phyloP scores from a whole-genome alignment of 2,888 invertebrate species.

The Digitonthophagus gazella region DNA sequence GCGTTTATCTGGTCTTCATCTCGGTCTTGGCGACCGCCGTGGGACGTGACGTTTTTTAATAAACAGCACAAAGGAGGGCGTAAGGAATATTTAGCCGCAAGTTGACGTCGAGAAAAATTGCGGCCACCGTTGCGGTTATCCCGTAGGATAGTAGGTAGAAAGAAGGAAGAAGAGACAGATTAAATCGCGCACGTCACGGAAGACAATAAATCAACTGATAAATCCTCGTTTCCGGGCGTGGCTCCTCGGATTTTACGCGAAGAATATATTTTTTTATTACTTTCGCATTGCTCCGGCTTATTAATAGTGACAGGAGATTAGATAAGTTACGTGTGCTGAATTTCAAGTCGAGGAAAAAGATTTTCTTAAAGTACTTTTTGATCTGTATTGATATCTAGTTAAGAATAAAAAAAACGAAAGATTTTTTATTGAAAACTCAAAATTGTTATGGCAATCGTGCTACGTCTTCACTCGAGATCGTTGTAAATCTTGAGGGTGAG shows the following conservation, averaged over 20 bases:
- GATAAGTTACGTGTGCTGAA: conserved; percentile 4
- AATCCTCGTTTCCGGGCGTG: conserved; percentile 29
- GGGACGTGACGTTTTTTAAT: conserved; percentile 23
- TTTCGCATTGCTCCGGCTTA: conserved; percentile 1
- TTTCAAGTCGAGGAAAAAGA: background rate
- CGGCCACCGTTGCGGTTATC: conserved; percentile 5
- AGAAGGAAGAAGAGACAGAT: conserved; percentile 33
- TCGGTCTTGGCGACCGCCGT: conserved; percentile 20
- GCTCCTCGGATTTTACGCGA: background rate
- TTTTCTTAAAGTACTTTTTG: too few relatives aligned
- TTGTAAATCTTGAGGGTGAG: background rate
- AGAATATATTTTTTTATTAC: conserved; percentile 12
- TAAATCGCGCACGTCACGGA: conserved; percentile 39
- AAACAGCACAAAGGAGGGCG: conserved; percentile 18
- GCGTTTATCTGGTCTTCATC: conserved; percentile 17
- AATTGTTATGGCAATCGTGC: background rate
- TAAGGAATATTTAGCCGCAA: conserved; percentile 23
- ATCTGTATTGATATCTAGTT: background rate
- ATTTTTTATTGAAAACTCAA: background rate
- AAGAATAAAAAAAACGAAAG: background rate
- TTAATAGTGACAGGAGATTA: conserved; percentile 16
- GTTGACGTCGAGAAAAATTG: conserved; percentile 20
- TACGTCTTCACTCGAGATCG: background rate
- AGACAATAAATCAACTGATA: conserved; percentile 40
- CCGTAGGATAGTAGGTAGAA: conserved; percentile 13